Evolutionary conservation across 2,113 vertebrate genomes (phyloP).

Genomic region (Circaetus cinerascens): DNA sequence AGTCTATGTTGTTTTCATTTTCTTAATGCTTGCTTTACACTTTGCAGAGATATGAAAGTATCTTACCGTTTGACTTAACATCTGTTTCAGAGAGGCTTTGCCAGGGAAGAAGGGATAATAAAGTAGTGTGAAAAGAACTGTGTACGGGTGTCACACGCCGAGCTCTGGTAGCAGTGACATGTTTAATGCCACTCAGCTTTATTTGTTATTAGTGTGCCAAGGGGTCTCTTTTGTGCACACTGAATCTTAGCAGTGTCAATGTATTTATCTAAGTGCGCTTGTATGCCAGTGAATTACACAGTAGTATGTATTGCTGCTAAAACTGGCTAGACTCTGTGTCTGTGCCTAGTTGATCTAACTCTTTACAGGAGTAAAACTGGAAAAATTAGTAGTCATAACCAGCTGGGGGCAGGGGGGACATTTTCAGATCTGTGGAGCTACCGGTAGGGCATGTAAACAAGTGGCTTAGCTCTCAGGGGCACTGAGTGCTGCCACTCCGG

Average conservation of each 20-base stretch:
- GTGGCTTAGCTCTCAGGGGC: neutral
- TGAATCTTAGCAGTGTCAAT: neutral
- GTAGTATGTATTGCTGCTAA: neutral
- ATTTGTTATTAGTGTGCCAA: neutral
- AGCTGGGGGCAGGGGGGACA: neutral
- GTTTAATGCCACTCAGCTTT: constrained; percentile 1
- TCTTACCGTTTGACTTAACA: neutral
- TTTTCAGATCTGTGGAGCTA: neutral
- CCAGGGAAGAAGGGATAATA: neutral
- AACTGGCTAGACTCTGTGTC: neutral
- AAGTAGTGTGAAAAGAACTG: neutral
- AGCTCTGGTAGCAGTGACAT: neutral
- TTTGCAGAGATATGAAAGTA: neutral
- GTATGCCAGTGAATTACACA: neutral
- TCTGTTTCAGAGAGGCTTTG: neutral
- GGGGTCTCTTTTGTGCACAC: neutral
- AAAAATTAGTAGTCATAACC: neutral
- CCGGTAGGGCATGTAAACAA: neutral
- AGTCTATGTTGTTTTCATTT: neutral
- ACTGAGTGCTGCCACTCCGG: neutral
- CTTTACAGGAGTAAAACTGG: neutral
- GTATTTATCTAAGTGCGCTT: neutral
- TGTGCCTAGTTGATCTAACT: neutral
- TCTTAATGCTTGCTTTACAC: neutral
- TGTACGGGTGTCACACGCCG: neutral